Base-by-base conservation (phyloP, 2,113 vertebrate species). In the Dendrocopos noguchii region DNA sequence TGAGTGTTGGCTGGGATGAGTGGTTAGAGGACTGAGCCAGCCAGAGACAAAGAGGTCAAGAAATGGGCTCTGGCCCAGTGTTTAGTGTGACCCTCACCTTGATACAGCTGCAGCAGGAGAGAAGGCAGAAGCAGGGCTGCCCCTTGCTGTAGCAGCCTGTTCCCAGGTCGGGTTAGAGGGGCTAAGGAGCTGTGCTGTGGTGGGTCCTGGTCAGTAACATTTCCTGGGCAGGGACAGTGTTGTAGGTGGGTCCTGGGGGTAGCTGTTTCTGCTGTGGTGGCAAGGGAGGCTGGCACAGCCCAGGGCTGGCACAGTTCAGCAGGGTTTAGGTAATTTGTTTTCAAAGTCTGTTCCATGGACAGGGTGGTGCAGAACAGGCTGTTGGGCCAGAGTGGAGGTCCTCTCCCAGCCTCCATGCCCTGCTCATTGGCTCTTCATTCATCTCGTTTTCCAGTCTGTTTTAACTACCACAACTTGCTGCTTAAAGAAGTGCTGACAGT, bases 241-340 rank as follows among this genome's bases (percentile, higher is more conserved):
- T 46, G 27, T 42, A 18, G 29, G 27, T 27, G 29, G 44, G 27
- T 22, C 13, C 46, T 0, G 0, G 16, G 42, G 15, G 13, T 22
- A 34, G 27, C 63, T 50, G 55, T 3, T 57, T 52, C n/a, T 36
- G 8, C 33, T 60, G 44, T 25, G 46, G 10, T 24, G 15, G 36
- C 25, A 42, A 28, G 42, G 25, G 57, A 65, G 52, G 42, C 21
- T 46, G 64, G 21, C 31, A 70, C 34, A 63, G 28, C 10, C 19
- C 24, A 39, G 53, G 5, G 22, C 10, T 46, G 55, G 27, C 13
- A 31, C 6, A 17, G 20, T 74, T 74, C 56, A 84, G 39, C 19
- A 47, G 46, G 7, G 3, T 33, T 93, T 81, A 53, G 34, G 10
- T 57, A 57, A 27, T 80, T 66, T 42, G 65, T 15, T 84, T 84